Percentiles rank a stretch among this genome's conserved stretches.
phyloP scores from a whole-genome alignment of 2,113 vertebrate species.

The Hippocampus guttulatus region DNA sequence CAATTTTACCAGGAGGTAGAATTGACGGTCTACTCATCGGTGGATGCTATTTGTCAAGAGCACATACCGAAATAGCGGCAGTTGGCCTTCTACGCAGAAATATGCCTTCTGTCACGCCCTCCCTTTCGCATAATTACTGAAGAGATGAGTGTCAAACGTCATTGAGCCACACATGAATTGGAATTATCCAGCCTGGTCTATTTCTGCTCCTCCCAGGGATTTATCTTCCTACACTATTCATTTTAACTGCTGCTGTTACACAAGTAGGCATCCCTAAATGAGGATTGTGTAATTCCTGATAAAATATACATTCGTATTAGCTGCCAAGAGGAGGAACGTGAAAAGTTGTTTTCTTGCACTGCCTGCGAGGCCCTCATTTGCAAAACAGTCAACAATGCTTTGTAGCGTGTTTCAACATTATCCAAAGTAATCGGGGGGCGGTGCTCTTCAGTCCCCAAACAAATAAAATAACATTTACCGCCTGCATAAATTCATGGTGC shows the following conservation, averaged over 20 bases:
- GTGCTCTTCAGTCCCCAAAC: constrained; percentile 45
- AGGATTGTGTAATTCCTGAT: constrained; percentile 35
- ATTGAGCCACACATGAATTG: constrained; percentile 11
- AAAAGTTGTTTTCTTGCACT: constrained; percentile 44
- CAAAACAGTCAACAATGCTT: constrained; percentile 45
- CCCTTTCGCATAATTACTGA: neutral
- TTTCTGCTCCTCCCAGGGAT: constrained; percentile 6
- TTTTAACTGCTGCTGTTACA: constrained; percentile 7
- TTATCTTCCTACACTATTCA: constrained; percentile 12
- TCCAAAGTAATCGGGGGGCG: constrained; percentile 41
- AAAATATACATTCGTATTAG: constrained; percentile 36
- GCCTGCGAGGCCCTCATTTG: constrained; percentile 45
- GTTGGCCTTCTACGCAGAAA: constrained; percentile 3
- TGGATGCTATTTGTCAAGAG: neutral
- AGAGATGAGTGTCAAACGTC: constrained; percentile 8
- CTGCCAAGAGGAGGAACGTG: constrained; percentile 46
- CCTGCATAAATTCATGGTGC: no score
- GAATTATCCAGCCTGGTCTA: constrained; percentile 12
- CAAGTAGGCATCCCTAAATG: constrained; percentile 22
- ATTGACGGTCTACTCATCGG: neutral
- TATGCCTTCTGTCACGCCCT: constrained; percentile 1
- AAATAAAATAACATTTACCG: constrained; percentile 34
- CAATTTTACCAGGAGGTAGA: neutral
- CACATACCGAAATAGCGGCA: neutral
- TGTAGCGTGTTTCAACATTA: constrained; percentile 59